Conservation (phyloP, 2,113 vertebrate genomes). For the Clarias magur region DNA sequence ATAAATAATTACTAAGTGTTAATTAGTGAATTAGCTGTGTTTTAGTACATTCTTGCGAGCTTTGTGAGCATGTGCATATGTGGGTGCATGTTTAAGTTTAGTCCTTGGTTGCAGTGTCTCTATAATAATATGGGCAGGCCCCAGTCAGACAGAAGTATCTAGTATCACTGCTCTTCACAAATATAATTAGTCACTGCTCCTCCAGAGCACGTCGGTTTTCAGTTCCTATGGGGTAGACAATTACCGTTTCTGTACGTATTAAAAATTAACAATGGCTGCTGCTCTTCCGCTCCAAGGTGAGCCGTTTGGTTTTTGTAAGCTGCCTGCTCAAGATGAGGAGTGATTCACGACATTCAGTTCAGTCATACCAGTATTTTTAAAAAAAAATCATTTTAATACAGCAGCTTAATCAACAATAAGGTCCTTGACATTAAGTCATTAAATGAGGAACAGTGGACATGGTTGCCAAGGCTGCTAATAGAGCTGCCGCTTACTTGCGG, state of each 20-base stretch:
- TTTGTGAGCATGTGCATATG: neutral
- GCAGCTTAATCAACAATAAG: constrained; percentile 22
- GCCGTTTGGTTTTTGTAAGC: constrained; percentile 41
- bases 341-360: neutral
- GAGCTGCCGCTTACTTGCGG: neutral
- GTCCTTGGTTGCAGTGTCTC: constrained; percentile 54
- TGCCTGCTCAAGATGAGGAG: constrained; percentile 15
- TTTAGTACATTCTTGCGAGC: neutral
- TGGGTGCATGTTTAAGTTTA: neutral
- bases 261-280: constrained; percentile 73
- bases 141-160: constrained; percentile 75
- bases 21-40: neutral
- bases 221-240: constrained; percentile 68
- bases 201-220: constrained; percentile 77
- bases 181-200: constrained; percentile 79
- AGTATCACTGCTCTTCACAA: constrained; percentile 80
- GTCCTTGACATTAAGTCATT: constrained; percentile 11
- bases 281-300: constrained; percentile 71
- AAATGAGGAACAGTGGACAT: neutral
- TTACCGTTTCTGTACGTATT: constrained; percentile 75
- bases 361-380: neutral
- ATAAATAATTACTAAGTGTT: no score
- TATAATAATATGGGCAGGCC: constrained; percentile 77
- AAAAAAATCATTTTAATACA: constrained; percentile 15
- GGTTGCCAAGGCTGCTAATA: constrained; percentile 30